These are phyloP conservation scores for Coracias cyanogaster DNA, from an alignment of 2,797 vertebrate species.

Conservation along the genomic window DNA sequence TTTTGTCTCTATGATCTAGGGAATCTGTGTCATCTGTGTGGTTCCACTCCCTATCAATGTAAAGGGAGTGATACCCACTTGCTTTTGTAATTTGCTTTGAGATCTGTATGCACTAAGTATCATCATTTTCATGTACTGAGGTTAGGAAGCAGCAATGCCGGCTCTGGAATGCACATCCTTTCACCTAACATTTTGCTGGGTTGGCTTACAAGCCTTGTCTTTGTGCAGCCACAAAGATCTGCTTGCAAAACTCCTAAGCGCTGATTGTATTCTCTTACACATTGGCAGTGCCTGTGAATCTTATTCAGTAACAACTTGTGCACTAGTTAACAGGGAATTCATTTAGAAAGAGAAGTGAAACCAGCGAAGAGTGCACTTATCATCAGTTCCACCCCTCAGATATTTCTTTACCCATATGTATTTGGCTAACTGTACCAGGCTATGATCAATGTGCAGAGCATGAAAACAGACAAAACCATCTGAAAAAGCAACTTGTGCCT, in stretches of 20 bases:
- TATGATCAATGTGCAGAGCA: conserved; percentile 41
- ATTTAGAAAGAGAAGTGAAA: background rate
- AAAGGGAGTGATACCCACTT: background rate
- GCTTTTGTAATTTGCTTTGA: background rate
- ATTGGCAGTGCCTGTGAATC: conserved; percentile 5
- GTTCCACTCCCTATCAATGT: background rate
- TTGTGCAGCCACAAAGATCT: background rate
- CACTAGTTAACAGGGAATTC: conserved; percentile 35
- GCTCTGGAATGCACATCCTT: background rate
- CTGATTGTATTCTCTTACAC: conserved; percentile 12
- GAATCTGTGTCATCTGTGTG: background rate
- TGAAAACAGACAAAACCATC: conserved; percentile 55
- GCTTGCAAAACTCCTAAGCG: conserved; percentile 3
- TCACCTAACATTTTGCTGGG: background rate
- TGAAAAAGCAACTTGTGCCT: conserved; percentile 62
- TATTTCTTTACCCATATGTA: conserved; percentile 32
- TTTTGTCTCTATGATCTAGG: background rate
- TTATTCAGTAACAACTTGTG: conserved; percentile 29
- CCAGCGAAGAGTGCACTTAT: background rate
- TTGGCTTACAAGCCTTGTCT: background rate
- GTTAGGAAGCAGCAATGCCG: background rate
- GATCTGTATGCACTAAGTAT: background rate
- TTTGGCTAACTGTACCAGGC: conserved; percentile 26
- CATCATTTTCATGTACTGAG: background rate
- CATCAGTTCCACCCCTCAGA: conserved; percentile 11